Evolutionary conservation across 2,888 invertebrate genomes (phyloP), one percentile per base, ranked within the genome.

Genomic region (Drosophila parthenogenetica): DNA sequence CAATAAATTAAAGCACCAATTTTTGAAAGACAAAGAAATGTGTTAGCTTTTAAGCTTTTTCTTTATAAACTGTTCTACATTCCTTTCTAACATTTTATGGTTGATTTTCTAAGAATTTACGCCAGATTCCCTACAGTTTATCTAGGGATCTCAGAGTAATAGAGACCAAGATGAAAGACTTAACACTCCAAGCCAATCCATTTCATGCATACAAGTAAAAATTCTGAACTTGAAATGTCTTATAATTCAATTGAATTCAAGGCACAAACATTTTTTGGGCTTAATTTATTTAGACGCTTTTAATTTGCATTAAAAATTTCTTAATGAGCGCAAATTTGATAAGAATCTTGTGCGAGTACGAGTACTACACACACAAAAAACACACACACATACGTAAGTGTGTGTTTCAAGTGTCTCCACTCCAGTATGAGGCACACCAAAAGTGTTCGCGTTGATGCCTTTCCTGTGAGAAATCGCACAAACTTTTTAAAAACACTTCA

Each of bases 381-480:
- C 14, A 32, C n/a, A 10, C 45, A 25, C 45, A 8, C 54, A 10
- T 58, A 64, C 53, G 54, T 46, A 55, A 42, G 51, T 64, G 59
- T 63, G 65, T 65, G 55, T 16, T 73, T 73, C 53, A 81, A 87
- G 84, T 87, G 84, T 59, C 51, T 45, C 55, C 59, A 74, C 73
- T 69, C 59, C 25, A 37, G 67, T 37, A 49, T 39, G 45, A 69
- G 76, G 73, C 80, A 79, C 73, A 74, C 51, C 68, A 76, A 80
- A 90, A 91, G 92, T 92, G 92, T 92, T 92, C 90, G 86, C 84
- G 81, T 91, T 91, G 87, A 90, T 91, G 91, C 92, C 92, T 92
- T 88, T 88, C 90, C 91, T 90, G 92, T 92, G 90, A 85, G 85
- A 92, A 91, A 90, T 91, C 90, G 81, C 89, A 89, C 91, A 90